Conservation (phyloP, 2,888 invertebrate genomes). For the Oeneis ivallda region DNA sequence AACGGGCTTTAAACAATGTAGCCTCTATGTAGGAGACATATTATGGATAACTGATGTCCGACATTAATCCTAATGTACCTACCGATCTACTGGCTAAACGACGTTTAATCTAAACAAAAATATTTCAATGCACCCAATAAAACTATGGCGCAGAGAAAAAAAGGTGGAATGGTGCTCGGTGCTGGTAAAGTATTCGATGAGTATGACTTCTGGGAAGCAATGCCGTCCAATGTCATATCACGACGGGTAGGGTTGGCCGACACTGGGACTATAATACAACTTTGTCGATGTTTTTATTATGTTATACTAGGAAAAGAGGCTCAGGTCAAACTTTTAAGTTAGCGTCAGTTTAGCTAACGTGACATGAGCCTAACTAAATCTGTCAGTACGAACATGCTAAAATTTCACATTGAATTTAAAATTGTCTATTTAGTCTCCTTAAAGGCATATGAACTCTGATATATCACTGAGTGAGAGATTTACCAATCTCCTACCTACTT, state of each 20-base stretch:
- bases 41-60: constrained; percentile 68
- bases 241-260: constrained; percentile 61
- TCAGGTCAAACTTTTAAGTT: too few relatives aligned
- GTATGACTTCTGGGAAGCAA: constrained; percentile 77
- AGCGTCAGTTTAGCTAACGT: too few relatives aligned
- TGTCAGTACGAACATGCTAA: too few relatives aligned
- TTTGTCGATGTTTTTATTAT: constrained; percentile 49
- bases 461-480: too few relatives aligned
- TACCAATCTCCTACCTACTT: too few relatives aligned
- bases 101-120: constrained; percentile 80
- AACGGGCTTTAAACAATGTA: constrained; percentile 37
- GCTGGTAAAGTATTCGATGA: constrained; percentile 76
- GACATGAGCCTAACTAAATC: too few relatives aligned
- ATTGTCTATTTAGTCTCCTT: too few relatives aligned
- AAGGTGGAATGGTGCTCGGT: constrained; percentile 60
- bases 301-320: background rate
- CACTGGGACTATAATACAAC: constrained; percentile 37
- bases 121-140: constrained; percentile 78
- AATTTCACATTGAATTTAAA: too few relatives aligned
- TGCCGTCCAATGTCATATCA: constrained; percentile 77
- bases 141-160: constrained; percentile 72
- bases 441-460: too few relatives aligned
- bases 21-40: constrained; percentile 44
- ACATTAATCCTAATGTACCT: constrained; percentile 80
- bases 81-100: constrained; percentile 71